These are phyloP conservation scores for Parelbella ahira DNA, from an alignment of 2,888 invertebrate species.

Conservation along the genomic window DNA sequence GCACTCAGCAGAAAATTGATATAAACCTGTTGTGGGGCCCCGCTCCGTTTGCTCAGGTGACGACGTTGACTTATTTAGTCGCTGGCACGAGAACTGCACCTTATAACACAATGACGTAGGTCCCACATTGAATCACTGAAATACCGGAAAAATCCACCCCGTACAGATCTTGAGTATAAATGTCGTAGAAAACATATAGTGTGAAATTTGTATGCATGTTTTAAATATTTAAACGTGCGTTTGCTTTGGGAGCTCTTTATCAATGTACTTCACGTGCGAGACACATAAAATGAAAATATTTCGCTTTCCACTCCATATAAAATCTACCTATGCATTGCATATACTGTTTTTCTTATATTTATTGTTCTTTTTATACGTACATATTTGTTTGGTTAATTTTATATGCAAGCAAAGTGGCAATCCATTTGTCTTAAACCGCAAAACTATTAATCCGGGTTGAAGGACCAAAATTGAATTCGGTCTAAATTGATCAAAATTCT, in stretches of 20 bases:
- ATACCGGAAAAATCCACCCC: slow-evolving; percentile 60
- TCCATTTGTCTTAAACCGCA: slow-evolving; percentile 28
- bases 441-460: slow-evolving; percentile 38
- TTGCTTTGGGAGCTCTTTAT: slow-evolving; percentile 33
- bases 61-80: slow-evolving; percentile 62
- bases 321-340: too few relatives aligned
- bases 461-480: slow-evolving; percentile 37
- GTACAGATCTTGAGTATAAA: slow-evolving; percentile 57
- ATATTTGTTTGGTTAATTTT: too few relatives aligned
- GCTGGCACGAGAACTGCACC: slow-evolving; percentile 36
- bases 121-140: slow-evolving; percentile 39
- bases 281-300: slow-evolving; percentile 15
- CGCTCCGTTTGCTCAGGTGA: slow-evolving; percentile 67
- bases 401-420: too few relatives aligned
- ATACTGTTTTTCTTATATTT: too few relatives aligned
- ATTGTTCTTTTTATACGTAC: too few relatives aligned
- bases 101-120: slow-evolving; percentile 37
- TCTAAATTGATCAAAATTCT: slow-evolving; percentile 32
- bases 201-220: slow-evolving; percentile 48
- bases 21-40: slow-evolving; percentile 70
- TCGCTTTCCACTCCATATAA: neutral
- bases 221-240: slow-evolving; percentile 51
- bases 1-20: slow-evolving; percentile 76
- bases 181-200: slow-evolving; percentile 60
- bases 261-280: slow-evolving; percentile 13